Base-by-base conservation (phyloP, 2,797 vertebrate genomes). In the Dendrocincla tyrannina region DNA sequence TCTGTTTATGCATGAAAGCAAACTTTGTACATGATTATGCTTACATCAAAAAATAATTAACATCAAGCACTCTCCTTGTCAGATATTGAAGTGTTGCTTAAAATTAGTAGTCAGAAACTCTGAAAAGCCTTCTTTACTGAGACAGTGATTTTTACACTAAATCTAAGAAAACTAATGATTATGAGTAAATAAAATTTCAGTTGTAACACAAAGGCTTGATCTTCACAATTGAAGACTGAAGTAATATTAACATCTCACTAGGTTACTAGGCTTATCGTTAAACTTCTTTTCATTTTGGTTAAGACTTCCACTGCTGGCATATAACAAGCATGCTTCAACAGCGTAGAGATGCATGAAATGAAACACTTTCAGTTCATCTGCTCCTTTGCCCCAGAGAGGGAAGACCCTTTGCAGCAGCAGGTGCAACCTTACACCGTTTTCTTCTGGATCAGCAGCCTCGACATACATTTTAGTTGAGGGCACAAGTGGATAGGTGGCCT, bases 31-130 rank as follows among this genome's bases (percentile, higher is more conserved):
- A 75, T 84, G 33, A 91, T 85, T 94, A 92, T 75, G 68, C 80
- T 91, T 59, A 76, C 86, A 95, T 89, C 70, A 96, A 97, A 97
- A 97, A 95, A 88, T 93, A 96, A 97, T 97, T 96, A 96, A 84
- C 60, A 93, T 95, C 58, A 93, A 96, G 52, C 7, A 12, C 63
- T 95, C 39, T 69, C 90, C 89, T 95, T 96, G 93, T 92, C 91
- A 97, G 84, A 63, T 52, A 94, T 16, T 89, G 68, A 96, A 93
- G 72, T 69, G 32, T 30, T 74, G 44, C n/a, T 93, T 87, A 89
- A 87, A 81, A 91, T 85, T 55, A 70, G 35, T 23, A 91, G 59
- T 49, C 76, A 94, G 72, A 92, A 93, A 77, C 13, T 3, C 55
- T 77, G 76, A 81, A 85, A 90, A 89, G 3, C 22, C 24, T 67